A percentile compares a stretch with the other conserved stretches of the same genome.
phyloP scores from a whole-genome alignment of 2,888 invertebrate species.

The Lamellibrachia columna region DNA sequence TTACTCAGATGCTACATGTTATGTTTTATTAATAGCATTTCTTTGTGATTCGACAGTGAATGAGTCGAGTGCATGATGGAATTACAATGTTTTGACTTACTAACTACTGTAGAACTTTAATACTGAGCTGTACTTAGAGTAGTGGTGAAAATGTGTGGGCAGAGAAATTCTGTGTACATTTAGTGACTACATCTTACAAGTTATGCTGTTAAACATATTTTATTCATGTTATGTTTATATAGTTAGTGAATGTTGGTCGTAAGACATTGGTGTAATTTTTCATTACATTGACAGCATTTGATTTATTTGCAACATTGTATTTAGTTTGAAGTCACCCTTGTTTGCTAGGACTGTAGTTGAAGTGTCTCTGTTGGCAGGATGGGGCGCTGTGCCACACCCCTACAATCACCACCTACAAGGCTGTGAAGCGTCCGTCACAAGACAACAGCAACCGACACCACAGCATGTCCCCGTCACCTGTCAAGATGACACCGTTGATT shows the following conservation, averaged over 20 bases:
- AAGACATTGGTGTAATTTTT: neutral
- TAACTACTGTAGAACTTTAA: neutral
- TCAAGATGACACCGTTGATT: neutral
- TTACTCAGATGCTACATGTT: too few relatives aligned
- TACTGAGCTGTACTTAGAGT: neutral
- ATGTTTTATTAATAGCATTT: too few relatives aligned
- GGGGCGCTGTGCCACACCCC: slow-evolving; percentile 54
- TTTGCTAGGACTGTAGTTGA: neutral
- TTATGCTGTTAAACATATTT: neutral
- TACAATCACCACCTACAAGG: slow-evolving; percentile 61
- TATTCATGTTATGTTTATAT: neutral
- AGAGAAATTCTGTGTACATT: neutral
- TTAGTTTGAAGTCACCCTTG: neutral
- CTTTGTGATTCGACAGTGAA: too few relatives aligned
- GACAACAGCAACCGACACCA: neutral
- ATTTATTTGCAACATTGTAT: neutral
- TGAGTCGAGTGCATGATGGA: neutral
- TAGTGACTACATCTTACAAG: neutral
- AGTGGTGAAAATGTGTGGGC: neutral
- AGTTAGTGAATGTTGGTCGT: neutral
- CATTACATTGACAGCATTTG: neutral
- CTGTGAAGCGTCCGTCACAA: slow-evolving; percentile 41
- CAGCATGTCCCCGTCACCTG: slow-evolving; percentile 13
- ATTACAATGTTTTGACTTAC: neutral
- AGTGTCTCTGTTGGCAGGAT: slow-evolving; percentile 45